phyloP scores from a whole-genome alignment of 1,140 invertebrate genomes.

The Drosophila baimaii region DNA sequence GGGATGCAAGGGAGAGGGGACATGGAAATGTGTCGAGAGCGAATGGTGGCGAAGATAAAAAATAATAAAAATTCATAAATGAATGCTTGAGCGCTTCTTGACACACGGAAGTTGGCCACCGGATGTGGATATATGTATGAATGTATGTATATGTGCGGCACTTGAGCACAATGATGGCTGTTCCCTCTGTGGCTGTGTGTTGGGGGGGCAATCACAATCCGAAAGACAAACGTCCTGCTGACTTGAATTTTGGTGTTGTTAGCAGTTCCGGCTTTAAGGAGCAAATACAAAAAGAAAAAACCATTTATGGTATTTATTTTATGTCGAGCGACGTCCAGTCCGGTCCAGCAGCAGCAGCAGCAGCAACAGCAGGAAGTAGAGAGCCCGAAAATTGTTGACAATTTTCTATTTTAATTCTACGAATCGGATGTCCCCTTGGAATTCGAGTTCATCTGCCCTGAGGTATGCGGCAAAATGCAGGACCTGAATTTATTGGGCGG shows the following conservation, averaged over 20 bases:
- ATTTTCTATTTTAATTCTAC: slow-evolving; percentile 47
- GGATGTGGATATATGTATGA: slow-evolving; percentile 49
- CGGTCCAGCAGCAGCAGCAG: no score
- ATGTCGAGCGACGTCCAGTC: slow-evolving; percentile 14
- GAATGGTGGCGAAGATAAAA: slow-evolving; percentile 64
- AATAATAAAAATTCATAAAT: slow-evolving; percentile 80
- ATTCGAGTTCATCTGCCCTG: slow-evolving; percentile 27
- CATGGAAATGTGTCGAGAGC: slow-evolving; percentile 20
- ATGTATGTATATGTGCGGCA: slow-evolving; percentile 16
- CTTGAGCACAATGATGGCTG: slow-evolving; percentile 37
- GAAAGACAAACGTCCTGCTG: slow-evolving; percentile 44
- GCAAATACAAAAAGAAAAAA: slow-evolving; percentile 2
- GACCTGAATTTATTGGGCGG: slow-evolving; percentile 34
- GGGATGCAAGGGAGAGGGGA: background rate
- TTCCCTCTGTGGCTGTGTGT: slow-evolving; percentile 18
- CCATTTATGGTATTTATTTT: slow-evolving; percentile 50
- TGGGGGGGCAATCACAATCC: slow-evolving; percentile 35
- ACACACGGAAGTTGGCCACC: slow-evolving; percentile 74
- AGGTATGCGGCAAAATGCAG: slow-evolving; percentile 25
- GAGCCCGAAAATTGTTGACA: slow-evolving; percentile 42
- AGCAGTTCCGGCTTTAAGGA: slow-evolving; percentile 47
- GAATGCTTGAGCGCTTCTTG: slow-evolving; percentile 75
- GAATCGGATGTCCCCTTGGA: slow-evolving; percentile 8
- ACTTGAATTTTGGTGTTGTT: slow-evolving; percentile 42
- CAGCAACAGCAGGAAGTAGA: background rate